Percentiles rank a stretch among this genome's conserved stretches.
Evolutionary conservation across 2,797 vertebrate genomes (phyloP).

Genomic region (Cirrhinus mrigala): DNA sequence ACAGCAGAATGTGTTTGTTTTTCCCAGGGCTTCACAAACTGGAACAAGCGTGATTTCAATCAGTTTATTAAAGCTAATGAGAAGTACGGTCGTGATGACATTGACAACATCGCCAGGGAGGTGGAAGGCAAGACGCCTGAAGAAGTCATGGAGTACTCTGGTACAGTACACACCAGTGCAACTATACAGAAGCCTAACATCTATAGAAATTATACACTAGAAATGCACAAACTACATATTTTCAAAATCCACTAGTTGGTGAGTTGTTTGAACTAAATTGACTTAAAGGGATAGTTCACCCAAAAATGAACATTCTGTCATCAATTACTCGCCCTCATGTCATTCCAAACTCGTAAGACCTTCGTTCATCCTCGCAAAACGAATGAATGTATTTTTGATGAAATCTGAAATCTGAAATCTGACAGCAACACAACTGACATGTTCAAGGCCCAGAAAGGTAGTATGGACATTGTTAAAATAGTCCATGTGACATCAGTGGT

Average conservation of each 20-base stretch:
- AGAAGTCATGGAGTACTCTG: conserved; percentile 89
- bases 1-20: conserved; percentile 43
- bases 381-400: no score
- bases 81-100: conserved; percentile 88
- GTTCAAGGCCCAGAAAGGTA: no score
- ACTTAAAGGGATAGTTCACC: no score
- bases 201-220: neutral
- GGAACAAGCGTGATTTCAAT: conserved; percentile 91
- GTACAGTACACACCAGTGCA: conserved; percentile 68
- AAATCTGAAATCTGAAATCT: no score
- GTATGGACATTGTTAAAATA: no score
- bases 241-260: neutral
- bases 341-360: no score
- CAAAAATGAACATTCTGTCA: no score
- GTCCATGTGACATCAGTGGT: no score
- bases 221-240: neutral
- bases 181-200: neutral
- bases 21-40: conserved; percentile 87
- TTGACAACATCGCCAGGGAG: conserved; percentile 87
- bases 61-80: conserved; percentile 92
- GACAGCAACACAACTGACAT: no score
- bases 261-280: neutral
- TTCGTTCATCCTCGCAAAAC: no score
- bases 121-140: conserved; percentile 89
- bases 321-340: no score